A percentile compares a stretch with the other conserved stretches of the same genome.
These are phyloP conservation scores for Kryptopterus vitreolus DNA, from an alignment of 2,797 vertebrate genomes.

Conservation along the genomic window DNA sequence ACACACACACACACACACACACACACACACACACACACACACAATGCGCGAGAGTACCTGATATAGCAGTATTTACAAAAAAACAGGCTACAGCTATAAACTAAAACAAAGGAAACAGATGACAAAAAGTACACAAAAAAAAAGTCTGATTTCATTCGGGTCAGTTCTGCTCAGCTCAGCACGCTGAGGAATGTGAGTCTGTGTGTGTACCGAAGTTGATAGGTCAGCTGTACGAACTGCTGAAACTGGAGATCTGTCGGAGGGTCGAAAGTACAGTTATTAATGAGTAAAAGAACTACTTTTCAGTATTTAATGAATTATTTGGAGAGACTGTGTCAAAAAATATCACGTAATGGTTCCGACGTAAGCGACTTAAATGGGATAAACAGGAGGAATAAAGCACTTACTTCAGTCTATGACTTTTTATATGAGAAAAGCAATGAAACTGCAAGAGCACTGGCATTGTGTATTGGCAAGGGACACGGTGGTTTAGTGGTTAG, in stretches of 20 bases:
- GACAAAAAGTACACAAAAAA: conserved; percentile 11
- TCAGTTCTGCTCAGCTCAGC: conserved; percentile 30
- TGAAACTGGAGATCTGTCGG: not conserved
- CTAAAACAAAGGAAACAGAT: conserved; percentile 11
- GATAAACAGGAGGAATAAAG: not conserved
- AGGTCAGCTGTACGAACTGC: conserved; percentile 14
- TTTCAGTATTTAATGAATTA: not conserved
- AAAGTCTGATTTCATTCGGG: not conserved
- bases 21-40: conserved; percentile 21
- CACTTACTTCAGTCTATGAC: not conserved
- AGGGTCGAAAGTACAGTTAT: not conserved
- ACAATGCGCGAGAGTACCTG: conserved; percentile 5
- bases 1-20: conserved; percentile 16
- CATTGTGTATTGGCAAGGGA: too few relatives aligned
- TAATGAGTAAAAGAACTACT: not conserved
- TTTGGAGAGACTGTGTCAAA: not conserved
- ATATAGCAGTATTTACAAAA: not conserved
- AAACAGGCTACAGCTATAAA: not conserved
- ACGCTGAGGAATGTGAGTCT: conserved; percentile 1
- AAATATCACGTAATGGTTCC: not conserved
- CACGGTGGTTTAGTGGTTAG: too few relatives aligned
- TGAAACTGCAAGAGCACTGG: not conserved
- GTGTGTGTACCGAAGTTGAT: not conserved
- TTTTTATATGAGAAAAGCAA: not conserved
- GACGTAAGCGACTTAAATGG: not conserved